Conservation (phyloP, 2,888 invertebrate genomes). For the Monochamus alternatus region DNA sequence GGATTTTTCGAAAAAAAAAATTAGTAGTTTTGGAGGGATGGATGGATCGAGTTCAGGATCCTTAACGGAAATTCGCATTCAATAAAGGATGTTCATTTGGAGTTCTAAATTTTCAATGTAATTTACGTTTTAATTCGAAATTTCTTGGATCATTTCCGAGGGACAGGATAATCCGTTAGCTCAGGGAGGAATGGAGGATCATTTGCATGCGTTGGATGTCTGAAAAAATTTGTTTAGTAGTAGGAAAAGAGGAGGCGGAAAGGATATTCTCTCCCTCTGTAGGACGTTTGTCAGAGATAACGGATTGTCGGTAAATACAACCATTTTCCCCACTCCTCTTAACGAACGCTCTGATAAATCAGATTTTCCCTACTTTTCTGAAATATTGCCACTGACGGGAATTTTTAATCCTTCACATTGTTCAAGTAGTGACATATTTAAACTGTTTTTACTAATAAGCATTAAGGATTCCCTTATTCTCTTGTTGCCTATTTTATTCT, state of each 20-base stretch:
- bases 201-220: slow-evolving; percentile 43
- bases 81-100: slow-evolving; percentile 1
- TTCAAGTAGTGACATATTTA: too few species aligned
- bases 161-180: slow-evolving; percentile 35
- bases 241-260: slow-evolving; percentile 27
- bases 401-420: neutral
- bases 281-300: slow-evolving; percentile 19
- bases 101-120: neutral
- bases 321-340: slow-evolving; percentile 33
- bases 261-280: slow-evolving; percentile 21
- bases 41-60: slow-evolving; percentile 22
- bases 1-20: slow-evolving; percentile 18
- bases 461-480: neutral
- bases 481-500: neutral
- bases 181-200: slow-evolving; percentile 35
- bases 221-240: slow-evolving; percentile 30
- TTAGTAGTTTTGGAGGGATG: slow-evolving; percentile 41
- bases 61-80: slow-evolving; percentile 11
- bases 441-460: neutral
- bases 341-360: slow-evolving; percentile 2
- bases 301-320: slow-evolving; percentile 43
- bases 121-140: slow-evolving; percentile 1
- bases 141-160: slow-evolving; percentile 18
- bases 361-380: neutral
- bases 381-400: neutral